Evolutionary conservation across 1,140 invertebrate species (phyloP).

Genomic region (Ceratosolen fusciceps): DNA sequence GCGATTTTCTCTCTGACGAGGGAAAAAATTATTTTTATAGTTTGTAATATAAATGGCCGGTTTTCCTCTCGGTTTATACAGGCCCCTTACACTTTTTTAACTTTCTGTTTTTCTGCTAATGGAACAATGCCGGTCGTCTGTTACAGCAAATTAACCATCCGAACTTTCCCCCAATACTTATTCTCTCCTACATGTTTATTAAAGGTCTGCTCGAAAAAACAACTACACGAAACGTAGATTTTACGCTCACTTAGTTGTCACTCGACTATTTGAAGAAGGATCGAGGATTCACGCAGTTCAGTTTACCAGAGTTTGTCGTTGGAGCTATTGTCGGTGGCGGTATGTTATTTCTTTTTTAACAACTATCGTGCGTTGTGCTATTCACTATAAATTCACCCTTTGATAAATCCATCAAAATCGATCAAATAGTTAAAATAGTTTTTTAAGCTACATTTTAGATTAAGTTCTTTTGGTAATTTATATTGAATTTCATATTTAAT

Average conservation of each 20-base stretch:
- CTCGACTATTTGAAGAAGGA: slow-evolving; percentile 6
- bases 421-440: too few relatives aligned
- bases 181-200: background rate
- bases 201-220: background rate
- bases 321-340: background rate
- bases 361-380: too few relatives aligned
- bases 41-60: background rate
- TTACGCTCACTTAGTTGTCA: background rate
- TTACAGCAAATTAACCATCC: slow-evolving; percentile 16
- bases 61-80: background rate
- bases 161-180: slow-evolving; percentile 8
- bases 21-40: slow-evolving; percentile 16
- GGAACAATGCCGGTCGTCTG: background rate
- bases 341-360: too few relatives aligned
- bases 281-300: background rate
- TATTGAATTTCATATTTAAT: too few relatives aligned
- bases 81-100: slow-evolving; percentile 18
- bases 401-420: too few relatives aligned
- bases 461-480: too few relatives aligned
- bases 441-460: too few relatives aligned
- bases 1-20: background rate
- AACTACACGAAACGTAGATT: background rate
- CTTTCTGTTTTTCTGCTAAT: background rate
- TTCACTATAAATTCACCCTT: too few relatives aligned
- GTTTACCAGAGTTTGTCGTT: background rate